These are phyloP conservation scores for Philypnodon macrostomus DNA, from an alignment of 2,797 vertebrate genomes.

Conservation along the genomic window DNA sequence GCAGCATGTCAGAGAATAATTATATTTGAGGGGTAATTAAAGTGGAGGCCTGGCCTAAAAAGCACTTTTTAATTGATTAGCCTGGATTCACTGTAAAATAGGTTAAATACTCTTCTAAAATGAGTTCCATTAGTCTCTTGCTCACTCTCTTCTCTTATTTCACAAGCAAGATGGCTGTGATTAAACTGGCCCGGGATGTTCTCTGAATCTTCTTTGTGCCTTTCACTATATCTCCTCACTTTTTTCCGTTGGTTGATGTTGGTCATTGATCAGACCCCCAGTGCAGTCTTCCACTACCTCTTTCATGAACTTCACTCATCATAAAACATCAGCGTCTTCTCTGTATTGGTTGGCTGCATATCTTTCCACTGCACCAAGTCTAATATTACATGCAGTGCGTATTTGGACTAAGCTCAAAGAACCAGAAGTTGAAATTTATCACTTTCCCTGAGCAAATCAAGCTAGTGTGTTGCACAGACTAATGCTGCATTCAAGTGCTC, in stretches of 20 bases:
- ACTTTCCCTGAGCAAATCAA: no score
- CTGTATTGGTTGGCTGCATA: conserved; percentile 29
- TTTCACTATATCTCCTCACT: conserved; percentile 24
- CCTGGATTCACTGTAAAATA: conserved; percentile 67
- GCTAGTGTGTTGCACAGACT: no score
- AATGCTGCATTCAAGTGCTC: no score
- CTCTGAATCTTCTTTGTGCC: conserved; percentile 37
- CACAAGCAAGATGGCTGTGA: conserved; percentile 62
- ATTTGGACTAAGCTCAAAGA: no score
- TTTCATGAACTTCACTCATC: conserved; percentile 34
- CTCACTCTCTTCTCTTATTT: conserved; percentile 64
- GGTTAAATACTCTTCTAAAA: conserved; percentile 73
- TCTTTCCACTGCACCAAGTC: no score
- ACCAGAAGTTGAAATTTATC: no score
- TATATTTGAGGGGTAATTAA: conserved; percentile 65
- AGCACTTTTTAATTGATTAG: conserved; percentile 73
- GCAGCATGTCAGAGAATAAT: conserved; percentile 63
- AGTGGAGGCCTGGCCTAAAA: conserved; percentile 49
- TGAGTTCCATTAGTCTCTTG: conserved; percentile 70
- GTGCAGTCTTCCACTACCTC: conserved; percentile 8
- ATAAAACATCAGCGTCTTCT: conserved; percentile 22
- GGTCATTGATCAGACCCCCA: conserved; percentile 46
- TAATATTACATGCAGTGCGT: no score
- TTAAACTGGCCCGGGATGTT: conserved; percentile 60
- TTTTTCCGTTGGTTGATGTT: conserved; percentile 26